Evolutionary conservation across 2,113 vertebrate species (phyloP), one percentile per base, ranked within the genome.

Genomic region (Uria lomvia): DNA sequence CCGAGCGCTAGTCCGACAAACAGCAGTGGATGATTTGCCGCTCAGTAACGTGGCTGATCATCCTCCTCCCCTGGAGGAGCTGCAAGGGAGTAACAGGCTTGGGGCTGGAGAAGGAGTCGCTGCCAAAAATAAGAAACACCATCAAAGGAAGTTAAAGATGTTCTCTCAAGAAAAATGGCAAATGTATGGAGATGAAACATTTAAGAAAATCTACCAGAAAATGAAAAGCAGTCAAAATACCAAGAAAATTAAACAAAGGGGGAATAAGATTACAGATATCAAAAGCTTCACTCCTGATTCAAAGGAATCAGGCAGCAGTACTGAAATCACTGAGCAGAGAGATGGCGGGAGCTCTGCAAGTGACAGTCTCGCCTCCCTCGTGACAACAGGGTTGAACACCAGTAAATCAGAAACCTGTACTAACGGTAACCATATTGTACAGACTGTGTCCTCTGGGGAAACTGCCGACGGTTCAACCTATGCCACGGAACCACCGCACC

Each of bases 141-240:
- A 96, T 62, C 98, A 97, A 77, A 99, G 98, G 96, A 99, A 98
- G 95, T 23, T 95, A 43, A 98, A 98, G 96, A 99, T 98, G 97
- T 99, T 99, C 91, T 98, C 99, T 43, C 99, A 99, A 96, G 99
- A 99, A 93, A 99, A 99, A 96, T 99, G 99, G 99, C 99, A 99
- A 91, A 98, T 99, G 95, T 99, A 99, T 8, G 99, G 99, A 77
- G 98, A 98, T 2, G 99, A 99, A 76, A 99, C 99, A 0, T 99
- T 99, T 86, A 98, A 98, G 95, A 99, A 99, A 96, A 98, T 99
- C 86, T 99, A 99, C 95, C 98, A 97, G 85, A 97, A 98, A 45
- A 97, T 97, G 72, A 98, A 98, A 94, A 96, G 74, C 36, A 77
- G 90, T 49, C 97, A 98, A 65, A 67, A 88, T 50, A 50, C 92